These are phyloP conservation scores for Aplysina aerophoba DNA, from an alignment of 37 sponge, comb jelly and placozoan genomes.

Conservation along the genomic window DNA sequence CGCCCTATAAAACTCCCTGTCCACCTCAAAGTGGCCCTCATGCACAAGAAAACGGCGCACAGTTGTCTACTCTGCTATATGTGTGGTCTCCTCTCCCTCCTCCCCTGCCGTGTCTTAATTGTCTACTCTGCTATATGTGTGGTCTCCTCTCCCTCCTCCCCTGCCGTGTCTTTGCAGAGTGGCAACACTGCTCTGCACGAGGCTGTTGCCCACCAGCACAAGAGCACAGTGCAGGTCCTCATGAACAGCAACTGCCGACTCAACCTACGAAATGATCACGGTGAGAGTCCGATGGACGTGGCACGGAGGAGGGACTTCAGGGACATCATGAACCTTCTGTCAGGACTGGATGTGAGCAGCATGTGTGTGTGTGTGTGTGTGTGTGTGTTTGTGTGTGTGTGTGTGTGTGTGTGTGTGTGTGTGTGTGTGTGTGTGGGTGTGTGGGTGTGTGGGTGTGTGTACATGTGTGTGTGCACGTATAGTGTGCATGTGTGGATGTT, in stretches of 20 bases:
- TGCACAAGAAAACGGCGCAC: too few relatives aligned
- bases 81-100: neutral
- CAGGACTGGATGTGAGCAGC: constrained; percentile 57
- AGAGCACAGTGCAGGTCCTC: constrained; percentile 47
- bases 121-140: neutral
- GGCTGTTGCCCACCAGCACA: constrained; percentile 43
- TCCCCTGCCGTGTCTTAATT: neutral
- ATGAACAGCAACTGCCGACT: constrained; percentile 67
- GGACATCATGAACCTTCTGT: constrained; percentile 57
- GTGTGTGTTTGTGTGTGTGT: neutral
- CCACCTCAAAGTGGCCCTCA: too few relatives aligned
- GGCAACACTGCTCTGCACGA: constrained; percentile 77
- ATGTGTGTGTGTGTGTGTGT: neutral
- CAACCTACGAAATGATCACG: constrained; percentile 54
- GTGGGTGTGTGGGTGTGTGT: neutral
- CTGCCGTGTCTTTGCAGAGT: constrained; percentile 15
- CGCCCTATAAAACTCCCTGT: too few relatives aligned
- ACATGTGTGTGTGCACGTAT: too few relatives aligned
- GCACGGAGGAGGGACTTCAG: constrained; percentile 49
- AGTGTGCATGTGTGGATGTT: too few relatives aligned
- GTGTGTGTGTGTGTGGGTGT: neutral
- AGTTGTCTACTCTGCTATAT: neutral
- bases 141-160: neutral
- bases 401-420: too few relatives aligned
- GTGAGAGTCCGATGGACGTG: constrained; percentile 68